phyloP scores from a whole-genome alignment of 2,113 vertebrate genomes.

The Siniperca knerii region DNA sequence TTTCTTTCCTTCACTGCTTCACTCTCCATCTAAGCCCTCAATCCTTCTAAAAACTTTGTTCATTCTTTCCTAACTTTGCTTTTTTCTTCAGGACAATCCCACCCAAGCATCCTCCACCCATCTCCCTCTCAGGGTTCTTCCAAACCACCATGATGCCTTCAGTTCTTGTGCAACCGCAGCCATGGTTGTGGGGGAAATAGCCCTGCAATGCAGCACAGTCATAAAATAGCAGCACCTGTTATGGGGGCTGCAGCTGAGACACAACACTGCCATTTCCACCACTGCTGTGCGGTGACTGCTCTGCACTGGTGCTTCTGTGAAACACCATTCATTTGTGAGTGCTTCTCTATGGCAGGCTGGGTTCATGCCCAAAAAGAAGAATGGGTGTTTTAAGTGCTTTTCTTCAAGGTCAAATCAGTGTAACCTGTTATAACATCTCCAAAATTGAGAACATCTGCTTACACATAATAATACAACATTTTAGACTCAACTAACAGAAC shows the following conservation, averaged over 20 bases:
- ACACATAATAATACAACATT: background rate
- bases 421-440: background rate
- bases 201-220: constrained; percentile 77
- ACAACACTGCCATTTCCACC: constrained; percentile 5
- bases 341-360: background rate
- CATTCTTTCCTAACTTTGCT: constrained; percentile 11
- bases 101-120: constrained; percentile 11
- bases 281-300: background rate
- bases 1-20: background rate
- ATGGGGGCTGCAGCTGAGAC: constrained; percentile 43
- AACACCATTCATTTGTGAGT: background rate
- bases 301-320: background rate
- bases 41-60: constrained; percentile 5
- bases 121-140: constrained; percentile 27
- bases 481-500: background rate
- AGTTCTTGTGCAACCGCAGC: constrained; percentile 65
- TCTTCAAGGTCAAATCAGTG: constrained; percentile 21
- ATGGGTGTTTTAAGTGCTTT: background rate
- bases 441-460: background rate
- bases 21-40: background rate
- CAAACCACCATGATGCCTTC: constrained; percentile 25
- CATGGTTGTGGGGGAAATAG: constrained; percentile 41
- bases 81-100: background rate
- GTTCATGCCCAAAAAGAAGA: background rate
- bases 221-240: constrained; percentile 58